These are phyloP conservation scores for Gymnorhina tibicen DNA, from an alignment of 2,113 vertebrate genomes.

Conservation along the genomic window DNA sequence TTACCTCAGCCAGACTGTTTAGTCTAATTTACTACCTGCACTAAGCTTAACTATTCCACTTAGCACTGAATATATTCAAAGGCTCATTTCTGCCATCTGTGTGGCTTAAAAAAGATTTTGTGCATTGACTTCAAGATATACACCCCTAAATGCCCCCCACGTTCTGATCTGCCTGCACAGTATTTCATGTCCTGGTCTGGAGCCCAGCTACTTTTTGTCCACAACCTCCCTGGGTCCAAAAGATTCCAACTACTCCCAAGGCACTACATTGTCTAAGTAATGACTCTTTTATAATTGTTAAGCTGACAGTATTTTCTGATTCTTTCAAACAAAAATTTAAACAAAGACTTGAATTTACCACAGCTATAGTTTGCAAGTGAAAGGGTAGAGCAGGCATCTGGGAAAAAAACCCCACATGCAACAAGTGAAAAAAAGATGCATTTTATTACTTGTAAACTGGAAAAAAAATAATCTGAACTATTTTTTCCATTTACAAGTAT, in stretches of 20 bases:
- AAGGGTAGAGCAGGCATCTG: neutral
- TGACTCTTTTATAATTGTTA: neutral
- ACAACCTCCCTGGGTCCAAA: neutral
- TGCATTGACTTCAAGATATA: neutral
- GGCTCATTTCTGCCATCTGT: neutral
- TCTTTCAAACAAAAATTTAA: neutral
- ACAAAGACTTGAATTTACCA: neutral
- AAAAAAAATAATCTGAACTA: neutral
- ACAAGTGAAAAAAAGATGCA: neutral
- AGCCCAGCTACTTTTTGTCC: neutral
- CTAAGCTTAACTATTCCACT: neutral
- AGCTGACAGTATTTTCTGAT: neutral
- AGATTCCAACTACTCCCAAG: neutral
- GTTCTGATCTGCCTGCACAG: neutral
- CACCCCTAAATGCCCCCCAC: no score
- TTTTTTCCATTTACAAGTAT: neutral
- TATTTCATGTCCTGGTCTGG: neutral
- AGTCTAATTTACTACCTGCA: neutral
- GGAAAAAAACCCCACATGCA: neutral
- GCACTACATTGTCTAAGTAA: neutral
- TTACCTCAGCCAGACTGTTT: neutral
- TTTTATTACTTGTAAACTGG: neutral
- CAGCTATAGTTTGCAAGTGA: neutral
- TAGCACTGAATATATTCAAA: neutral
- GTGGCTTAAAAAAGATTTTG: neutral